Percentiles rank a stretch among this genome's conserved stretches.
Evolutionary conservation across 2,113 vertebrate genomes (phyloP).

Genomic region (Ia io): DNA sequence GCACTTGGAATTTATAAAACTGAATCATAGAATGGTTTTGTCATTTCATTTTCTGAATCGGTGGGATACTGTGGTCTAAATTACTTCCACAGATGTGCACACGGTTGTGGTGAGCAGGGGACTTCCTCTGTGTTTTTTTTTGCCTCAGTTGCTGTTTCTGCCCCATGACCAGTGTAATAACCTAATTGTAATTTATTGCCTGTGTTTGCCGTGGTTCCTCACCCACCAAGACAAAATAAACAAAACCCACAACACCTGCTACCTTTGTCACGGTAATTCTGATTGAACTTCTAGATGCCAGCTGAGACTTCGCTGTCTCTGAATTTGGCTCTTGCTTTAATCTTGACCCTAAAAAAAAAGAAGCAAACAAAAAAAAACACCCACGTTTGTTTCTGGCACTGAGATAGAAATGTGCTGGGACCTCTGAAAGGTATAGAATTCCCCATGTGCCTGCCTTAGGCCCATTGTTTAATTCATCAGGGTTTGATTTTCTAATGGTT

Average conservation of each 20-base stretch:
- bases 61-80: background rate
- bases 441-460: background rate
- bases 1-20: background rate
- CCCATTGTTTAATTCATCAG: background rate
- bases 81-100: background rate
- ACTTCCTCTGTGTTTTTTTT: background rate
- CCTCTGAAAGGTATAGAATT: background rate
- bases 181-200: background rate
- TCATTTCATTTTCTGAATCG: background rate
- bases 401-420: background rate
- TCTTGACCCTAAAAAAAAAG: background rate
- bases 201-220: background rate
- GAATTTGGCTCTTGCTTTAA: background rate
- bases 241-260: background rate
- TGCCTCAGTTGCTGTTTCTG: background rate
- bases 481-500: background rate
- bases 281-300: background rate
- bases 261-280: background rate
- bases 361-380: too few relatives aligned
- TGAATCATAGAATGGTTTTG: background rate
- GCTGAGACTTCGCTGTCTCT: background rate
- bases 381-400: background rate
- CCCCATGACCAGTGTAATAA: too few relatives aligned
- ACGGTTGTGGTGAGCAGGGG: background rate
- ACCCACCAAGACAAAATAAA: background rate